A percentile compares a stretch with the other conserved stretches of the same genome.
phyloP scores from a whole-genome alignment of 2,797 vertebrate genomes.

The Hoplostethus atlanticus region DNA sequence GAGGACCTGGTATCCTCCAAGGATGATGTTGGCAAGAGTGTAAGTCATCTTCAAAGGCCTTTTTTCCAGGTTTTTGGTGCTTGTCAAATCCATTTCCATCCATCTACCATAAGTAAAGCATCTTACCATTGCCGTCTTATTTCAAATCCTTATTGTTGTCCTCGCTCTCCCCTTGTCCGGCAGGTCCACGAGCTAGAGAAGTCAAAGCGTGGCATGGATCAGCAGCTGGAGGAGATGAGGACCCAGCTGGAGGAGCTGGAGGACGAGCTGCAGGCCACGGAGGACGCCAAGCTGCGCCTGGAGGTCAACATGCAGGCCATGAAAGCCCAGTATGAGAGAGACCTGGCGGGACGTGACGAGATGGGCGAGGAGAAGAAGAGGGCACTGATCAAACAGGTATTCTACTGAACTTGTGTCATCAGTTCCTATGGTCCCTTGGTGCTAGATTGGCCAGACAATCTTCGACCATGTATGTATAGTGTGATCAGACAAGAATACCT shows the following conservation, averaged over 20 bases:
- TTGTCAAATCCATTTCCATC: not conserved
- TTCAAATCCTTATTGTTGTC: not conserved
- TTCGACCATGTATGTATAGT: too few species aligned
- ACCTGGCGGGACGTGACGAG: conserved; percentile 92
- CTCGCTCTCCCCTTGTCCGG: not conserved
- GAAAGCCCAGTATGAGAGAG: conserved; percentile 96
- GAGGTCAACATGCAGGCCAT: conserved; percentile 99
- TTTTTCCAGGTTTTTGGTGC: not conserved
- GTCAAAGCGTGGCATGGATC: conserved; percentile 92
- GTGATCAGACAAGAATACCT: too few species aligned
- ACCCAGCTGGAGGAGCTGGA: conserved; percentile 97
- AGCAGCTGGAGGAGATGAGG: conserved; percentile 98
- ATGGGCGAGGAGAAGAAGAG: conserved; percentile 97
- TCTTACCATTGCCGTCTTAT: not conserved
- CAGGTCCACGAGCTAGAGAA: conserved; percentile 98
- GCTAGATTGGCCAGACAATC: too few species aligned
- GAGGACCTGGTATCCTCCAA: conserved; percentile 98
- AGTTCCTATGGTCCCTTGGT: too few species aligned
- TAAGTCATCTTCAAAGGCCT: conserved; percentile 75
- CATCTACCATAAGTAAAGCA: not conserved
- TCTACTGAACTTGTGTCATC: not conserved
- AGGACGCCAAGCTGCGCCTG: conserved; percentile 96
- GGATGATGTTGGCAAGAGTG: conserved; percentile 96
- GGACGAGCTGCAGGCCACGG: conserved; percentile 96
- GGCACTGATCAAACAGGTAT: conserved; percentile 93